These are phyloP conservation scores for Microtus richardsoni DNA, from an alignment of 2,113 vertebrate genomes.

Conservation along the genomic window DNA sequence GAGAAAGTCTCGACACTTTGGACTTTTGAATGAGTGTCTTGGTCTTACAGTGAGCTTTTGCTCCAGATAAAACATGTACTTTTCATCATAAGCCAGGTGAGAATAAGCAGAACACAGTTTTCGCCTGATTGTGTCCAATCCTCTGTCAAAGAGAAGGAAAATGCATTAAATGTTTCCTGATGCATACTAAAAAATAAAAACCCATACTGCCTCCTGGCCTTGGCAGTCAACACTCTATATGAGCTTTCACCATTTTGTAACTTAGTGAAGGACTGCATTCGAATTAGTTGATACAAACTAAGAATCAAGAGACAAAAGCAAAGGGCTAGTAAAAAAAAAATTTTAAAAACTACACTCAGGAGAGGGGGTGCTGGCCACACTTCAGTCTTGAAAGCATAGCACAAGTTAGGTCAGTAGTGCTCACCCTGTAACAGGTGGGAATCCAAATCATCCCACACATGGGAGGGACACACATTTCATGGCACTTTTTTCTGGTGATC, in stretches of 20 bases:
- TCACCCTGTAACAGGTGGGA: constrained; percentile 14
- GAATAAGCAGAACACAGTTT: neutral
- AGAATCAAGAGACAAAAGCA: constrained; percentile 37
- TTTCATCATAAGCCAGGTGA: constrained; percentile 35
- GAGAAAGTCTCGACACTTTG: neutral
- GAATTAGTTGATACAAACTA: constrained; percentile 74
- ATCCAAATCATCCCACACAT: neutral
- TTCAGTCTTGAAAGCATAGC: neutral
- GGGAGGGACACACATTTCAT: neutral
- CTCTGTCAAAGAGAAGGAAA: neutral
- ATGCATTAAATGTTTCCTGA: neutral
- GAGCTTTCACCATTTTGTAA: neutral
- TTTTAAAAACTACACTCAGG: neutral
- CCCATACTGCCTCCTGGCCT: neutral
- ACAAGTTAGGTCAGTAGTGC: neutral
- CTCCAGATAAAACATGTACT: neutral
- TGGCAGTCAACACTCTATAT: constrained; percentile 35
- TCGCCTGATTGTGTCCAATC: neutral
- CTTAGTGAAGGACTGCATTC: constrained; percentile 43
- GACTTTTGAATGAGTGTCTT: constrained; percentile 1
- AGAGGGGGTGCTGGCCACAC: constrained; percentile 23
- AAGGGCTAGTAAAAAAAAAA: neutral
- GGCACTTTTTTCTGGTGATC: constrained; percentile 41
- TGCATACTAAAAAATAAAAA: constrained; percentile 33
- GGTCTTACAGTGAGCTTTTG: constrained; percentile 27